Evolutionary conservation across 2,888 invertebrate genomes (phyloP).

Genomic region (Anthophora plumipes): DNA sequence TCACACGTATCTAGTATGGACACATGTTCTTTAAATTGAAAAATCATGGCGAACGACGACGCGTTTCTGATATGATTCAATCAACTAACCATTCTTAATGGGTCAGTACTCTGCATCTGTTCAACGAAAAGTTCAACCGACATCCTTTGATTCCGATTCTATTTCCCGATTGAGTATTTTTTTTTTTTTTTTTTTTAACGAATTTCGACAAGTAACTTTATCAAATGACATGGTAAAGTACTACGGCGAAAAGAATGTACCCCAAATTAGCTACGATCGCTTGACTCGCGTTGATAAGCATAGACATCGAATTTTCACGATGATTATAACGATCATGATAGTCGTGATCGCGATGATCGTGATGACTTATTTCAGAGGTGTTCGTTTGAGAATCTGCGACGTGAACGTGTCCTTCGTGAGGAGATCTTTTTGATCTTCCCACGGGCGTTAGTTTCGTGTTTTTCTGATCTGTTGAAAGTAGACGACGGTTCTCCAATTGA

Average conservation of each 20-base stretch:
- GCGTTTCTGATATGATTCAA: background rate
- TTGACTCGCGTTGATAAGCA: constrained; percentile 73
- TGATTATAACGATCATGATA: constrained; percentile 45
- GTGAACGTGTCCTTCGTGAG: constrained; percentile 61
- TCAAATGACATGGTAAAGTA: constrained; percentile 79
- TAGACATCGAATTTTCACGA: constrained; percentile 44
- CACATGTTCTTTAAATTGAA: background rate
- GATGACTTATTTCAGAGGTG: background rate
- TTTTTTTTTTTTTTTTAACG: too few species aligned
- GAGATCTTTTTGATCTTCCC: constrained; percentile 72
- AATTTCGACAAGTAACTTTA: background rate
- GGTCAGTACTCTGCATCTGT: background rate
- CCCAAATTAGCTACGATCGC: constrained; percentile 77
- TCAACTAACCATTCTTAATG: background rate
- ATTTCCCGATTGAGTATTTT: background rate
- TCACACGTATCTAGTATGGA: background rate
- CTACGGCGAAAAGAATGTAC: constrained; percentile 75
- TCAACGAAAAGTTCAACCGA: background rate
- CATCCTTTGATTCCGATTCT: background rate
- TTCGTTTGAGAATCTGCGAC: constrained; percentile 33
- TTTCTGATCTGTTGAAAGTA: constrained; percentile 33
- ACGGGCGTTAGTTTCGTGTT: constrained; percentile 67
- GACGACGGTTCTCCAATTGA: constrained; percentile 40
- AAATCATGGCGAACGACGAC: constrained; percentile 11
- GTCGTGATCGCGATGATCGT: constrained; percentile 50